Percentiles rank a stretch among this genome's conserved stretches.
These are phyloP conservation scores for Cryptoblepharus egeriae DNA, from an alignment of 2,797 vertebrate genomes.

Conservation along the genomic window DNA sequence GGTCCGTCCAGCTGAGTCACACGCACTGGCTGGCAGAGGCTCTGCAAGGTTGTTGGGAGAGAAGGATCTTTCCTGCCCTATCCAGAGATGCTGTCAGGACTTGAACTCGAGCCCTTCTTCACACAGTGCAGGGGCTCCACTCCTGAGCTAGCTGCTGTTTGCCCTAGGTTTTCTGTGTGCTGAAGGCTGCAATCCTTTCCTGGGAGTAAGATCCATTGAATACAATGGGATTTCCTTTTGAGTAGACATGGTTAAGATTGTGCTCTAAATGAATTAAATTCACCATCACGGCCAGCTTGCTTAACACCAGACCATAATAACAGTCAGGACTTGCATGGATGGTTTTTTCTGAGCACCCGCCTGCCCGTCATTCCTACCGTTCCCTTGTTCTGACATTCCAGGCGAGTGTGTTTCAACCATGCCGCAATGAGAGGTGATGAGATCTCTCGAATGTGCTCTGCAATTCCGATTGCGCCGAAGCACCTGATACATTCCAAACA, in stretches of 20 bases:
- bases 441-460: not conserved
- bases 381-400: not conserved
- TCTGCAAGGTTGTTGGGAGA: too few species aligned
- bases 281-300: not conserved
- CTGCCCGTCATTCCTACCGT: not conserved
- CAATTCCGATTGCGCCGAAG: not conserved
- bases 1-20: too few species aligned
- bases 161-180: not conserved
- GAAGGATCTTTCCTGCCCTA: too few species aligned
- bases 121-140: too few species aligned
- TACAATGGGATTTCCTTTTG: too few species aligned
- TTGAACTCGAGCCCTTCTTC: too few species aligned
- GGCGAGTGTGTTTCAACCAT: not conserved
- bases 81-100: too few species aligned
- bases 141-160: too few species aligned
- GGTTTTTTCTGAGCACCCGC: constrained; percentile 7
- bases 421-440: constrained; percentile 23
- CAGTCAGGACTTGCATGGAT: not conserved
- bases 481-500: not conserved
- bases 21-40: too few species aligned
- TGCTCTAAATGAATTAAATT: not conserved
- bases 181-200: too few species aligned
- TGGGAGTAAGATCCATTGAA: too few species aligned
- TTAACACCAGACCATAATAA: not conserved
- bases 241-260: too few species aligned